A percentile compares a stretch with the other conserved stretches of the same genome.
Evolutionary conservation across 2,888 invertebrate genomes (phyloP).

Genomic region (Pseudoips prasinana): DNA sequence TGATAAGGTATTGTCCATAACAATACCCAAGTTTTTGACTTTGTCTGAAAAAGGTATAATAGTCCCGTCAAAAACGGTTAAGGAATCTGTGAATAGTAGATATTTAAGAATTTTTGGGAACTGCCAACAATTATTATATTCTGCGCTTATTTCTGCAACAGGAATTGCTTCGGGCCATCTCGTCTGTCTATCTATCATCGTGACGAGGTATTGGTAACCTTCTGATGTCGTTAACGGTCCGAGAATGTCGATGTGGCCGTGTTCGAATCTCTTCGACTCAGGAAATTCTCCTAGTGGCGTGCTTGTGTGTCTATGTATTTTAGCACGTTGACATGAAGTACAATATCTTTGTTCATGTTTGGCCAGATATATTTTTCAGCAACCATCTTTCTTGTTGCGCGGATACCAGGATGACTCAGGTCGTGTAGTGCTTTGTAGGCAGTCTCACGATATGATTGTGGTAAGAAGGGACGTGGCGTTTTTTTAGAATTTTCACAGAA

Average conservation of each 20-base stretch:
- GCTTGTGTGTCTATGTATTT: not conserved
- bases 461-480: not conserved
- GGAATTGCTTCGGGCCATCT: not conserved
- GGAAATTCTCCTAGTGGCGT: not conserved
- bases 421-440: not conserved
- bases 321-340: not conserved
- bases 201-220: not conserved
- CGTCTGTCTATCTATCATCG: not conserved
- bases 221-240: not conserved
- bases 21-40: too few relatives aligned
- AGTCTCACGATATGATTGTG: not conserved
- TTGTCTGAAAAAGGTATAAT: too few relatives aligned
- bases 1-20: too few relatives aligned
- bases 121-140: too few relatives aligned
- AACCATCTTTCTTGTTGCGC: not conserved
- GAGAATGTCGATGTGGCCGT: not conserved
- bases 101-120: too few relatives aligned
- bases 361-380: not conserved
- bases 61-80: too few relatives aligned
- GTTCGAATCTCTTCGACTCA: not conserved
- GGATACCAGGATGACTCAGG: not conserved
- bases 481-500: not conserved
- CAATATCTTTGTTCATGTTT: not conserved
- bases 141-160: not conserved
- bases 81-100: too few relatives aligned